These are phyloP conservation scores for Tapera naevia DNA, from an alignment of 2,797 vertebrate species.

Conservation along the genomic window DNA sequence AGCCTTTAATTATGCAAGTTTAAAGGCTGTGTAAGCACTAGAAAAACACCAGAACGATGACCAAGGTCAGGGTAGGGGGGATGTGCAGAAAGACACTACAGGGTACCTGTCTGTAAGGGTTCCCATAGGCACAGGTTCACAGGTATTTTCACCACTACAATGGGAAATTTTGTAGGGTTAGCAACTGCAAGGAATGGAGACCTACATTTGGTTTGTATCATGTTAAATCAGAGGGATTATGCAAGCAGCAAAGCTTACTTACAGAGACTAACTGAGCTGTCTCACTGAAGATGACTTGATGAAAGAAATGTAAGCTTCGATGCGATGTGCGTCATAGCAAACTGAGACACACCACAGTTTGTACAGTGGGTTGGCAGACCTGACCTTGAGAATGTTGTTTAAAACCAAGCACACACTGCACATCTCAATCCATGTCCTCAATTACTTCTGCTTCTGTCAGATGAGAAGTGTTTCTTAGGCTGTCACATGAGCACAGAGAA, in stretches of 20 bases:
- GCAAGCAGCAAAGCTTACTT: not conserved
- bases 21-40: not conserved
- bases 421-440: not conserved
- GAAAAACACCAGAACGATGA: not conserved
- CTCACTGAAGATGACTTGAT: not conserved
- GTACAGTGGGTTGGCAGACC: rapidly evolving
- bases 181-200: not conserved
- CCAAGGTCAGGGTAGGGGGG: not conserved
- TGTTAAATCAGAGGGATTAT: not conserved
- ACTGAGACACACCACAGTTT: not conserved
- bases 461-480: not conserved
- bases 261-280: not conserved
- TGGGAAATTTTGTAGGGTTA: not conserved
- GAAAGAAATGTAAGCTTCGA: not conserved
- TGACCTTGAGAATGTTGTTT: not conserved
- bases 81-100: not conserved
- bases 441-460: not conserved
- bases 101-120: not conserved
- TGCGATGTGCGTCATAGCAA: not conserved
- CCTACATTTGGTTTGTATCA: not conserved
- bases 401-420: not conserved
- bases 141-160: not conserved
- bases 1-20: not conserved
- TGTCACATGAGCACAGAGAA: not conserved
- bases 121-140: not conserved